Evolutionary conservation across 2,797 vertebrate species (phyloP), one percentile per base, ranked within the genome.

Genomic region (Sus cebifrons): DNA sequence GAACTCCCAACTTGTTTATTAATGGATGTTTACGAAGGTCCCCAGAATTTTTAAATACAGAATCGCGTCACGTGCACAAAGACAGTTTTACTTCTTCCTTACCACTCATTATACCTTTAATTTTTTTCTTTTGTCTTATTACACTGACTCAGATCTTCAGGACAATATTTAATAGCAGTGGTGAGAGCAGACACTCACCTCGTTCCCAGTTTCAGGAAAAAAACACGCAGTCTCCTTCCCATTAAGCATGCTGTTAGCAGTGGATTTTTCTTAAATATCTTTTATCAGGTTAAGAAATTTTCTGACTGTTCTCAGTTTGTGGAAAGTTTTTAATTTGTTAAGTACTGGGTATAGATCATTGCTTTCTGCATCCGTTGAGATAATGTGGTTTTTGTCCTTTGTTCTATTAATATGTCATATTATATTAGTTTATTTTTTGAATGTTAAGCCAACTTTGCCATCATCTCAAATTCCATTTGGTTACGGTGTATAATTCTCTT

Each of bases 301-400:
- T 13, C 13, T 11, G 10, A 44, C 16, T 75, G 29, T 49, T 84
- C 13, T 58, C 36, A 65, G 27, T 62, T 25, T 60, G 77, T 62
- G 77, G 27, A 92, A 49, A 71, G 44, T 36, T 79, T 89, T 89
- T 82, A 87, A 83, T 58, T 58, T 60, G 60, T 20, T 70, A 81
- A 65, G 27, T 86, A 32, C 60, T 29, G 11, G 44, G 91, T 86
- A 49, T 49, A 49, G 44, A 49, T 49, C 13, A 73, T 49, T 89
- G 49, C 36, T 54, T 71, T 71, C 58, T 40, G 56, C 5, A 27
- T 75, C 65, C 23, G 2, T 85, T 79, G 64, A 70, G 20, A 40
- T 44, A 1, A 25, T 62, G 32, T 40, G n/a, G 8, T 52, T 77
- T 67, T 62, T 77, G 64, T 54, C 54, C 25, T 85, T 94, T 82